Evolutionary conservation across 2,113 vertebrate species (phyloP), one percentile per base, ranked within the genome.

Genomic region (Nesospiza acunhae): DNA sequence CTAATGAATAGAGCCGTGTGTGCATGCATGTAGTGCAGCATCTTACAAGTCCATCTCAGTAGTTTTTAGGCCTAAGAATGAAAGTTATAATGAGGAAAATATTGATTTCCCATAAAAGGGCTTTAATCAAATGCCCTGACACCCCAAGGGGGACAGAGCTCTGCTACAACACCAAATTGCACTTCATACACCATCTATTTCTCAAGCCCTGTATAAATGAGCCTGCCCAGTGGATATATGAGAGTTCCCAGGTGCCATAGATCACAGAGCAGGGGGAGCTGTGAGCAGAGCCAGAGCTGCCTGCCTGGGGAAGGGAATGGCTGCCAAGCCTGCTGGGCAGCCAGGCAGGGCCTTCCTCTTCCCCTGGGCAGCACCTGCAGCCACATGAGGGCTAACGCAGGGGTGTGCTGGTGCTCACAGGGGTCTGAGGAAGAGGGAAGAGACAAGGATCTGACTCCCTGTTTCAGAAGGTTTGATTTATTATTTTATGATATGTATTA

Each of bases 121-220:
- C 97, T 98, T 99, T 98, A 98, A 99, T 98, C 98, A 98, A 95
- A 98, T 95, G 97, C 95, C 92, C 93, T 97, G 97, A 97, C 91
- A 97, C 95, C 95, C 93, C 97, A 84, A 88, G 87, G 96, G 97
- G 96, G 94, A 96, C 94, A 97, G 94, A 85, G 81, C 93, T 95
- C 93, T 86, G 83, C 97, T 95, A 47, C 95, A 97, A 87, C 97
- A 97, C 98, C 94, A 98, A 97, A 98, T 98, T 98, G 97, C 96
- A 96, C 94, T 98, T 98, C 96, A 97, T 98, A 96, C 85, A 94
- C 91, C 94, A 96, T 97, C 97, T 98, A 93, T 98, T 97, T 98
- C 97, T 97, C 97, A 97, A 96, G 49, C 84, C 17, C 49, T 76
- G 92, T 97, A 98, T 97, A 97, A 98, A 98, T 98, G 98, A 98